phyloP scores from a whole-genome alignment of 2,797 vertebrate genomes.

The Enteromius argenteus region DNA sequence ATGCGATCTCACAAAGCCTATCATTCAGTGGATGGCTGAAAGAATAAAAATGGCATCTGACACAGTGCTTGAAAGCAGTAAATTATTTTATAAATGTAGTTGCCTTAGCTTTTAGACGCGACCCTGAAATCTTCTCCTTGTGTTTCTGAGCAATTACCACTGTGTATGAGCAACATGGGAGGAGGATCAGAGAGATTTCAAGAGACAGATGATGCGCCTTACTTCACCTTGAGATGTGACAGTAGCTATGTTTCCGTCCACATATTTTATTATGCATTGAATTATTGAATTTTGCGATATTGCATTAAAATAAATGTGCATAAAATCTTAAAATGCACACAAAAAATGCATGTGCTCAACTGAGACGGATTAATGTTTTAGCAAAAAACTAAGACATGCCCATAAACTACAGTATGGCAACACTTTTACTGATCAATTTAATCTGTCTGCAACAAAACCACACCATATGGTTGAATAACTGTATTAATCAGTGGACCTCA shows the following conservation, averaged over 20 bases:
- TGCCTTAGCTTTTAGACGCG: background rate
- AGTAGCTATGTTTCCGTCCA: background rate
- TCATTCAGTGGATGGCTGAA: constrained; percentile 23
- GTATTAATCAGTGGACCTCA: background rate
- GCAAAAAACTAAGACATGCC: background rate
- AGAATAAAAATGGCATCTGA: background rate
- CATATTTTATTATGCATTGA: background rate
- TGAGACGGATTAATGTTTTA: background rate
- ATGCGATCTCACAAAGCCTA: background rate
- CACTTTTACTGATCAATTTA: background rate
- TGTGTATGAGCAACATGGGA: background rate
- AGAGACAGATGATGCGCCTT: constrained; percentile 16
- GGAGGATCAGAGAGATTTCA: constrained; percentile 19
- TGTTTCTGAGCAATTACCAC: constrained; percentile 31
- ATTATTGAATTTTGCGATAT: background rate
- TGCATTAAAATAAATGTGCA: background rate
- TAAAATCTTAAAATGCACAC: background rate
- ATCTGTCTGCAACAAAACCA: background rate
- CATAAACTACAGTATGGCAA: background rate
- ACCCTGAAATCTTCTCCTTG: constrained; percentile 27
- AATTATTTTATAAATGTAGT: background rate
- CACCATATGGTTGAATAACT: background rate
- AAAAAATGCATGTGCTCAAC: background rate
- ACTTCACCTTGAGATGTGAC: constrained; percentile 15
- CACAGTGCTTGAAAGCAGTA: background rate